Conservation (phyloP, 1,140 invertebrate species). For the Xylocopa sonorina region DNA sequence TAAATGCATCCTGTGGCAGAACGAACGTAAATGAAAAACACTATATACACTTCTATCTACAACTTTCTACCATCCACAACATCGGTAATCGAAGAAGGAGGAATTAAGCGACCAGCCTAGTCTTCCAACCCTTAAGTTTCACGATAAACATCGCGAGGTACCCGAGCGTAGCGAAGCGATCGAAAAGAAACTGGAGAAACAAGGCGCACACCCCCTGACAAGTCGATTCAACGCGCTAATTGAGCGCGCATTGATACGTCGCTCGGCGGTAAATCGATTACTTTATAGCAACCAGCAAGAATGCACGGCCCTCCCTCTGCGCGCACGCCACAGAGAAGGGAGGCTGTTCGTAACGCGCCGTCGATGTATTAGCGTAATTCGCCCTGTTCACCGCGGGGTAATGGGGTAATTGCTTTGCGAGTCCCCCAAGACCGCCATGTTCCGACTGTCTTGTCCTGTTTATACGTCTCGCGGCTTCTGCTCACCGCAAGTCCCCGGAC, state of each 20-base stretch:
- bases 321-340: not conserved
- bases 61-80: too few relatives aligned
- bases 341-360: constrained; percentile 25
- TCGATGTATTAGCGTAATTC: constrained; percentile 66
- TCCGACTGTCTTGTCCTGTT: constrained; percentile 28
- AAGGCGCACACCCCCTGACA: constrained; percentile 46
- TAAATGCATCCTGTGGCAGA: too few relatives aligned
- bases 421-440: constrained; percentile 31
- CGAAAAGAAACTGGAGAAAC: not conserved
- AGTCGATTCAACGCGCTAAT: constrained; percentile 69
- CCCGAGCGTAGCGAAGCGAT: not conserved
- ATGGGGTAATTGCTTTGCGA: constrained; percentile 66
- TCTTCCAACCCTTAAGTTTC: not conserved
- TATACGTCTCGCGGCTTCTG: constrained; percentile 34
- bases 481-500: constrained; percentile 8
- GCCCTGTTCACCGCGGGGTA: constrained; percentile 48
- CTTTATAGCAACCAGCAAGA: constrained; percentile 58
- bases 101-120: too few relatives aligned
- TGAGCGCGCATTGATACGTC: constrained; percentile 70
- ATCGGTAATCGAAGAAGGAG: too few relatives aligned
- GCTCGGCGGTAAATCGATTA: constrained; percentile 62
- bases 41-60: too few relatives aligned
- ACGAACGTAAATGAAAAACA: too few relatives aligned
- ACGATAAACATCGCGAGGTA: not conserved
- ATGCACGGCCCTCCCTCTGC: constrained; percentile 20